A percentile compares a stretch with the other conserved stretches of the same genome.
phyloP scores from a whole-genome alignment of 30 jellyfish, hydroid and myxozoan genomes.

The Nemopilema nomurai region DNA sequence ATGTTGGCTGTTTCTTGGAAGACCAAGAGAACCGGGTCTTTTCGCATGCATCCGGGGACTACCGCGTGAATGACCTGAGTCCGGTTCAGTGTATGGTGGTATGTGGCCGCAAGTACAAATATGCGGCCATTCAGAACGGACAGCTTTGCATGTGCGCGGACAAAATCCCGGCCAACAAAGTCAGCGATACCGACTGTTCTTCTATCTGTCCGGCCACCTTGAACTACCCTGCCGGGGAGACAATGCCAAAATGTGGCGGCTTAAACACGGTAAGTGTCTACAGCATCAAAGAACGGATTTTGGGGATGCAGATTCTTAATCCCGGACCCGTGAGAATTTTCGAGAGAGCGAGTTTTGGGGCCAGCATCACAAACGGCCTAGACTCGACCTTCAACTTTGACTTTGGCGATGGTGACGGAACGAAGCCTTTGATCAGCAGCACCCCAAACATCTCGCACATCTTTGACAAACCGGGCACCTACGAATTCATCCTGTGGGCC shows the following conservation, averaged over 20 bases:
- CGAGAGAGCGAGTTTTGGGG: slow-evolving; percentile 53
- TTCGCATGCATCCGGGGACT: slow-evolving; percentile 89
- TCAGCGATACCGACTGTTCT: slow-evolving; percentile 63
- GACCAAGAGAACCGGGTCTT: slow-evolving; percentile 68
- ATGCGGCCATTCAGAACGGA: slow-evolving; percentile 94
- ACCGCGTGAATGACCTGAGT: slow-evolving; percentile 74
- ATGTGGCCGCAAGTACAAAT: slow-evolving; percentile 81
- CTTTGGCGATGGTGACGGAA: slow-evolving; percentile 79
- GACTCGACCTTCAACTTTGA: slow-evolving; percentile 42
- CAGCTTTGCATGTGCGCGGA: slow-evolving; percentile 84
- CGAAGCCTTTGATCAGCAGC: slow-evolving; percentile 39
- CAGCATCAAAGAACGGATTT: slow-evolving; percentile 74
- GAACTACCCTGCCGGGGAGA: slow-evolving; percentile 47
- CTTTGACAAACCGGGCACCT: slow-evolving; percentile 76
- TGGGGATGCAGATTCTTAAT: slow-evolving; percentile 63
- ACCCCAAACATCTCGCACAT: slow-evolving; percentile 65
- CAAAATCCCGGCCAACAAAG: slow-evolving; percentile 38
- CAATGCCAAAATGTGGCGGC: slow-evolving; percentile 91
- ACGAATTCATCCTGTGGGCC: slow-evolving; percentile 72
- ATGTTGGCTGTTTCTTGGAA: slow-evolving; percentile 88
- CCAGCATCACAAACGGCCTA: slow-evolving; percentile 59
- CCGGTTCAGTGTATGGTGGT: slow-evolving; percentile 94
- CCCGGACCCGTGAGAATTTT: slow-evolving; percentile 69
- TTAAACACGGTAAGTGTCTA: slow-evolving; percentile 82
- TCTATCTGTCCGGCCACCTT: slow-evolving; percentile 61